Conservation (phyloP, 2,888 invertebrate species). For the Keiferia lycopersicella region DNA sequence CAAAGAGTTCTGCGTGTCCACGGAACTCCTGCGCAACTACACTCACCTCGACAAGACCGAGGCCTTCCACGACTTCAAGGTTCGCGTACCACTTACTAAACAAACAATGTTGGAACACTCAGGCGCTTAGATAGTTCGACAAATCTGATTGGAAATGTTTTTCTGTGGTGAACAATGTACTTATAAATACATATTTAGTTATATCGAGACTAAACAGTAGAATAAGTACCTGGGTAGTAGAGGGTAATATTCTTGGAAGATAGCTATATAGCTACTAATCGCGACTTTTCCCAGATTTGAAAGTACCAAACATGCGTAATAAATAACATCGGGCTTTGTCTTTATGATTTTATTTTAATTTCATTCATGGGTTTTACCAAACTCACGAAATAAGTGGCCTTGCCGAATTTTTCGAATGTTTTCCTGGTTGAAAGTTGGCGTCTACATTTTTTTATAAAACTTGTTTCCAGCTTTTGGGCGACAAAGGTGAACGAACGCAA, state of each 20-base stretch:
- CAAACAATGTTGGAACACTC: too few relatives aligned
- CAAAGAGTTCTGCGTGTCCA: slow-evolving; percentile 90
- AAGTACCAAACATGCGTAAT: not conserved
- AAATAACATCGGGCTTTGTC: too few relatives aligned
- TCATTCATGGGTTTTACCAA: not conserved
- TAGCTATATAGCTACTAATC: too few relatives aligned
- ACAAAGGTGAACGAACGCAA: slow-evolving; percentile 86
- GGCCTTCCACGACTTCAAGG: slow-evolving; percentile 88
- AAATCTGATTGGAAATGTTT: too few relatives aligned
- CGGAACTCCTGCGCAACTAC: slow-evolving; percentile 87
- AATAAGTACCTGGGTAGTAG: too few relatives aligned
- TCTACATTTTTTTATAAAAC: slow-evolving; percentile 29
- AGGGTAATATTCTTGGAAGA: too few relatives aligned
- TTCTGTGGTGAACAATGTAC: too few relatives aligned
- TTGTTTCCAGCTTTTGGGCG: slow-evolving; percentile 82
- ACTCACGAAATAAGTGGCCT: not conserved
- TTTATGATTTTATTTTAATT: too few relatives aligned
- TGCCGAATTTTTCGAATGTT: not conserved
- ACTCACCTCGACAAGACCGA: slow-evolving; percentile 84
- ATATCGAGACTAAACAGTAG: too few relatives aligned
- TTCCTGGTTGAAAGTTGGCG: slow-evolving; percentile 1
- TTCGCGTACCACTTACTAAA: slow-evolving; percentile 35
- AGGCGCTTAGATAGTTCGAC: not conserved
- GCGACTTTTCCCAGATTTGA: too few relatives aligned
- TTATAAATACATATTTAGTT: too few relatives aligned